Conservation (phyloP, 1,140 invertebrate species). For the Lysiphlebus fabarum region DNA sequence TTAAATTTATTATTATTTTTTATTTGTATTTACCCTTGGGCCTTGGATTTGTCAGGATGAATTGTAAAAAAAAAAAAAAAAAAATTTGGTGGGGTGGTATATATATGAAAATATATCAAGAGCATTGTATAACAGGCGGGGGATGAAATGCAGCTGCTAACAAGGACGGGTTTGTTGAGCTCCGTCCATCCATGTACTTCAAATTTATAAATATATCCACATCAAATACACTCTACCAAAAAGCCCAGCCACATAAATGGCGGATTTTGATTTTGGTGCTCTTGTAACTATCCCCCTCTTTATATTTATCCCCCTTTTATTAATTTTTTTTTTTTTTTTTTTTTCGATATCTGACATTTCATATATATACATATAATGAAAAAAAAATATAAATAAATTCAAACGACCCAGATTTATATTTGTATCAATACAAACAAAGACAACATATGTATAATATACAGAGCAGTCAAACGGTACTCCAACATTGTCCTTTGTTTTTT, state of each 20-base stretch:
- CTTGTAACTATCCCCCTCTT: background rate
- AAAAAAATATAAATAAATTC: too few relatives aligned
- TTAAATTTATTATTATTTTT: slow-evolving; percentile 17
- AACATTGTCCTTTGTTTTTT: too few relatives aligned
- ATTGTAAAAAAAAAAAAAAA: slow-evolving; percentile 22
- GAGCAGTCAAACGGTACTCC: too few relatives aligned
- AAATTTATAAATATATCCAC: slow-evolving; percentile 9
- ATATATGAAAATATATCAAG: too few relatives aligned
- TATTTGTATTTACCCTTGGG: slow-evolving; percentile 6
- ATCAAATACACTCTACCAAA: slow-evolving; percentile 28
- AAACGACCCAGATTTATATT: too few relatives aligned
- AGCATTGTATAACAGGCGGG: slow-evolving; percentile 49
- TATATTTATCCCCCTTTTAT: background rate
- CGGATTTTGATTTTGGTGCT: slow-evolving; percentile 34
- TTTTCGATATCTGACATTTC: too few relatives aligned
- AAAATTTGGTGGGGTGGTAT: slow-evolving; percentile 24
- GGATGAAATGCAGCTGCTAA: slow-evolving; percentile 53
- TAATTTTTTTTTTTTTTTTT: slow-evolving; percentile 20
- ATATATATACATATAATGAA: too few relatives aligned
- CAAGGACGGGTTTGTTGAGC: slow-evolving; percentile 48
- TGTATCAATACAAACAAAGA: too few relatives aligned
- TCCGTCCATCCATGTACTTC: slow-evolving; percentile 26
- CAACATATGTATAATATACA: too few relatives aligned
- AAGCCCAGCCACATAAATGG: slow-evolving; percentile 34
- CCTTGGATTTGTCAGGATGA: slow-evolving; percentile 12